Evolutionary conservation across 2,888 invertebrate species (phyloP), one percentile per base, ranked within the genome.

Genomic region (Drosophila histrio): DNA sequence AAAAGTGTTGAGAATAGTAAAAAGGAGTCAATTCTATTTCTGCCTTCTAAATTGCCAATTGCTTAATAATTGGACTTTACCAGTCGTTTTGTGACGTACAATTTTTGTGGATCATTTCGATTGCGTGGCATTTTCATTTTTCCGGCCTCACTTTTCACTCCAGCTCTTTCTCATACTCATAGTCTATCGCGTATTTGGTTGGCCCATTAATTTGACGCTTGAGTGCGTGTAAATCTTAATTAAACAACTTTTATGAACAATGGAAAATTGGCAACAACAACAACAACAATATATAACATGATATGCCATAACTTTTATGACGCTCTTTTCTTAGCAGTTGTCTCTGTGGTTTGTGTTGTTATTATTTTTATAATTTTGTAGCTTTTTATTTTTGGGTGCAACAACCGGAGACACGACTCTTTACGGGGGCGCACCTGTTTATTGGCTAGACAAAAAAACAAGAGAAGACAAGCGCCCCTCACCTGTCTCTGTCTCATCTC

Each of bases 151-250:
- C 39, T 69, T 56, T 54, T 22, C 36, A 28, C 21, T 43, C 13
- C 19, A 28, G 11, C 21, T 53, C 26, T 44, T 34, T 21, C 11
- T 8, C 21, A 26, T 17, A 32, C 15, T 21, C 24, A 43, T 47
- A 21, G 26, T 9, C 13, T 34, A 6, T 34, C 9, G 13, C 30
- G 7, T n/a, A 49, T 39, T 32, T 44, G 30, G 26, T 32, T 61
- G 60, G 28, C 59, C 57, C 64, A 65, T 77, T 73, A 70, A 70
- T 64, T 72, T 73, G 61, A 71, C 77, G 71, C 73, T 79, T 61
- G 67, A 79, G 64, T 76, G 77, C 71, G 71, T 79, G 67, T 63
- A 71, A 63, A 50, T 71, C 64, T 76, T 79, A 79, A 79, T 73
- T 79, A 62, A 74, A 64, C 67, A 62, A 73, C 54, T 73, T 79